phyloP scores from a whole-genome alignment of 2,797 vertebrate species.

The Paramormyrops hopkinsi region DNA sequence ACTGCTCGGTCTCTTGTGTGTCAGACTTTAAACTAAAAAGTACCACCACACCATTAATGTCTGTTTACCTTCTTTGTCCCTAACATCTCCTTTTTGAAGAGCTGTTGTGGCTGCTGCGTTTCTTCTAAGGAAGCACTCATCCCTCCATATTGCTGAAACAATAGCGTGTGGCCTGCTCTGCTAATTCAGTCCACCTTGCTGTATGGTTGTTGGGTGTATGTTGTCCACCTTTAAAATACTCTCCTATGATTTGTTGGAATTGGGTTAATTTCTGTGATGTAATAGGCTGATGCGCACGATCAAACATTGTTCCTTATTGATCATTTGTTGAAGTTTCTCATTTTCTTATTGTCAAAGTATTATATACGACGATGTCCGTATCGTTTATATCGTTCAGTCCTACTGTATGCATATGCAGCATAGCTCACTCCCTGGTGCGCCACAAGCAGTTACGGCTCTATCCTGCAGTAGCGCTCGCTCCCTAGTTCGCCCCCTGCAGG shows the following conservation, averaged over 20 bases:
- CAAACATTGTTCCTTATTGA: not conserved
- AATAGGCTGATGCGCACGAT: not conserved
- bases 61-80: not conserved
- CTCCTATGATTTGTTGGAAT: not conserved
- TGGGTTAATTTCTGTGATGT: not conserved
- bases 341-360: not conserved
- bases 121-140: not conserved
- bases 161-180: not conserved
- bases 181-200: not conserved
- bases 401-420: not conserved
- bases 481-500: not conserved
- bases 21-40: not conserved
- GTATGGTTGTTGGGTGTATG: not conserved
- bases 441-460: not conserved
- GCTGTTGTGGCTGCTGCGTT: not conserved
- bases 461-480: not conserved
- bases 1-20: not conserved
- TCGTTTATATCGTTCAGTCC: not conserved
- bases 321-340: not conserved
- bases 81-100: not conserved
- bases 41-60: not conserved
- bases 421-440: not conserved
- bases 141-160: not conserved
- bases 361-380: not conserved
- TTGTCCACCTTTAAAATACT: not conserved